Conservation (phyloP, 2,797 vertebrate genomes). For the Thunnus albacares region DNA sequence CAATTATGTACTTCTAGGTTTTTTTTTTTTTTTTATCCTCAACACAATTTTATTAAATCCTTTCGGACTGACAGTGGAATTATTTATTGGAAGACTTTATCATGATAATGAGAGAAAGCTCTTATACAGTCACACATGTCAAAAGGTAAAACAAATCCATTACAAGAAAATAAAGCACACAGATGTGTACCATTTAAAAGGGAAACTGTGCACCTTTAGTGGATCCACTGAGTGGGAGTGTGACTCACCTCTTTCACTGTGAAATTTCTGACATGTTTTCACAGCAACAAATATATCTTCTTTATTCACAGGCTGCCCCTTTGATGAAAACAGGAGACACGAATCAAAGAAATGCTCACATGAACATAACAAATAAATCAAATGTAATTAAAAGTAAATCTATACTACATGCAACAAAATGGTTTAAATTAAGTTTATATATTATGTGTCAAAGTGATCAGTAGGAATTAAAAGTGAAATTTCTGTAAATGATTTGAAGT, state of each 20-base stretch:
- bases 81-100: slow-evolving; percentile 7
- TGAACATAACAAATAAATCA: slow-evolving; percentile 25
- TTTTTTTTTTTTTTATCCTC: slow-evolving; percentile 14
- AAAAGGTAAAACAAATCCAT: slow-evolving; percentile 55
- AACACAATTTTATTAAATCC: slow-evolving; percentile 15
- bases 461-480: slow-evolving; percentile 35
- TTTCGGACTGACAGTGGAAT: slow-evolving; percentile 23
- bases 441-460: slow-evolving; percentile 44
- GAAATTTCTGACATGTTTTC: slow-evolving; percentile 97
- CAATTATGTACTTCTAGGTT: slow-evolving; percentile 5
- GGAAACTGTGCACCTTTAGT: slow-evolving; percentile 7
- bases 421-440: slow-evolving; percentile 8
- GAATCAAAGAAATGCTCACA: slow-evolving; percentile 17
- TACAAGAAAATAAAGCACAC: slow-evolving; percentile 31
- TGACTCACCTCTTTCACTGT: slow-evolving; percentile 94
- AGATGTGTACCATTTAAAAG: slow-evolving; percentile 11
- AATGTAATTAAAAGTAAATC: slow-evolving; percentile 19
- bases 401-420: slow-evolving; percentile 13
- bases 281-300: slow-evolving; percentile 95
- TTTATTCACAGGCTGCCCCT: slow-evolving; percentile 91
- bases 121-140: slow-evolving; percentile 26
- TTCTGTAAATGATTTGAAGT: slow-evolving; percentile 44
- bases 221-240: slow-evolving; percentile 3
- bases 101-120: slow-evolving; percentile 22
- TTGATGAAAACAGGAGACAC: slow-evolving; percentile 52